Evolutionary conservation across 2,797 vertebrate species (phyloP), one percentile per base, ranked within the genome.

Genomic region (Peromyscus attwateri): DNA sequence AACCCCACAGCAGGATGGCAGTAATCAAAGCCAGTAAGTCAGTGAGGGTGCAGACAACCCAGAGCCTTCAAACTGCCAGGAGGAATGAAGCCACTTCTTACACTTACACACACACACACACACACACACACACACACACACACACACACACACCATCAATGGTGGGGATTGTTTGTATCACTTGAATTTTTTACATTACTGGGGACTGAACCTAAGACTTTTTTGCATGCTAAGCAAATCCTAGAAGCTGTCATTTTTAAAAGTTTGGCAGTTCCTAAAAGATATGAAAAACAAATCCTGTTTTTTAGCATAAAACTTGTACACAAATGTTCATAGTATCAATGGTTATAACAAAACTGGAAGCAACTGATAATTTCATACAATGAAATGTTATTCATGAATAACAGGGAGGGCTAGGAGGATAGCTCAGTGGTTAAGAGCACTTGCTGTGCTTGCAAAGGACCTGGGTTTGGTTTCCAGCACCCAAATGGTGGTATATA

Each of bases 221-320:
- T 83, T 57, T 29, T 40, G 14, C 14, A 62, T 29, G 40, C 25
- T 40, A 64, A 29, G n/a, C 25, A 83, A 83, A 60, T 83, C 25
- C 25, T 37, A 43, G 25, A 60, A 29, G 25, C 14, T 62, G 57
- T 14, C 57, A 64, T 23, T 83, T 83, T 40, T 4, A 62, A 64
- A 2, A 16, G 90, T 62, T 52, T 81, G 23, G 71, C 43, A 79
- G 68, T 95, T 89, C n/a, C 49, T 89, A 79, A 89, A 83, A 90
- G 13, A 62, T 91, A 64, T 37, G 60, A n/a, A 79, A 46, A 68
- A 75, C 40, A 96, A 91, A 94, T 70, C 27, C 57, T 40, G 0
- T 2, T 43, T 40, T 8, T 34, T 77, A 34, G 92, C 1, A 79
- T 23, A 87, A 92, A 92, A 83, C 57, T 43, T 49, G 49, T 1